A percentile compares a stretch with the other conserved stretches of the same genome.
Evolutionary conservation across 2,888 invertebrate species (phyloP).

Genomic region (Allophyes oxyacanthae): DNA sequence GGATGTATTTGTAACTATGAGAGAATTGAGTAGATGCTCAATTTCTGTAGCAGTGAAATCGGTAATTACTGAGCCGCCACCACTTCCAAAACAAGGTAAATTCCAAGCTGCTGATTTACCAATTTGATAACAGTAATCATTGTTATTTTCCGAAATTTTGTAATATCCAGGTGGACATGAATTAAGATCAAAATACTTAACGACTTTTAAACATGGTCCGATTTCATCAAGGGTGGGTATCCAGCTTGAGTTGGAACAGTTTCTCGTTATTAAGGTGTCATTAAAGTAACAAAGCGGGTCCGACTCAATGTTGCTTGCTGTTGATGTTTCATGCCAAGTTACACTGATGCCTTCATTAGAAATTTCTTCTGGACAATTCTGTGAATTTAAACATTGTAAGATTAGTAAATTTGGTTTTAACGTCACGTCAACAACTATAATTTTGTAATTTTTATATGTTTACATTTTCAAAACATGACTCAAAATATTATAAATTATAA

Average conservation of each 20-base stretch:
- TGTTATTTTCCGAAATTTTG: constrained; percentile 69
- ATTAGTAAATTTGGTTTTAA: too few relatives aligned
- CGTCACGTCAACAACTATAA: too few relatives aligned
- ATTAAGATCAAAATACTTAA: constrained; percentile 66
- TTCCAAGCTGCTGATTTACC: constrained; percentile 70
- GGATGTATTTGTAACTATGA: constrained; percentile 64
- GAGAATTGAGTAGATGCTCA: constrained; percentile 67
- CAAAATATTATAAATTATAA: too few relatives aligned
- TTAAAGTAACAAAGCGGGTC: constrained; percentile 74
- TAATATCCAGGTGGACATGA: constrained; percentile 77
- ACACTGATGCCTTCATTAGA: constrained; percentile 70
- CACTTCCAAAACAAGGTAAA: constrained; percentile 78
- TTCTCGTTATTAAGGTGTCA: constrained; percentile 69
- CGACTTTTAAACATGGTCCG: constrained; percentile 68
- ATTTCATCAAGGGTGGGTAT: constrained; percentile 66
- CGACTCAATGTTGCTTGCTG: constrained; percentile 69
- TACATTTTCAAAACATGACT: too few relatives aligned
- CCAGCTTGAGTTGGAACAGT: constrained; percentile 75
- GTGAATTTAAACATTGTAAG: constrained; percentile 40
- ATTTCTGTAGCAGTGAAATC: constrained; percentile 71
- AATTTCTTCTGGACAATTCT: constrained; percentile 78
- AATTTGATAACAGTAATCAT: constrained; percentile 77
- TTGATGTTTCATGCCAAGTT: constrained; percentile 69
- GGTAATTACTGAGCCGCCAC: constrained; percentile 78
- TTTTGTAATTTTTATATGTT: too few relatives aligned